Evolutionary conservation across 2,888 invertebrate genomes (phyloP), one percentile per base, ranked within the genome.

Genomic region (Ormia ochracea): DNA sequence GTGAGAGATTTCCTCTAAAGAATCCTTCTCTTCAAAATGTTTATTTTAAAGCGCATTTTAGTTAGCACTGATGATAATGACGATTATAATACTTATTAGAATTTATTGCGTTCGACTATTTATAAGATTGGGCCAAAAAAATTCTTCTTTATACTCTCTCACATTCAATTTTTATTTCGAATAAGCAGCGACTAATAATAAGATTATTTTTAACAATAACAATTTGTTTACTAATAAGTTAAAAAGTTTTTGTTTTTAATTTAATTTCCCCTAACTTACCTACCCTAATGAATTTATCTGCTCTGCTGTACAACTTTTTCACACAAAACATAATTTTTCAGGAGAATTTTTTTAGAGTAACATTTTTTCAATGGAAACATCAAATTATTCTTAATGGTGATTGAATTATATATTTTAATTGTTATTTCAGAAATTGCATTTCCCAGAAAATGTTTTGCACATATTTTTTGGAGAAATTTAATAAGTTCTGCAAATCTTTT

Each of bases 281-380:
- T 82, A 82, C 82, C 81, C 65, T 82, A 82, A 82, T 78, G 82
- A 70, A 52, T 56, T 38, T 10, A 38, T 54, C n/a, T 19, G 17
- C 1, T 19, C 10, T 43, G 19, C 17, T 33, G 48, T 45, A 43
- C 19, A 50, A n/a, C n/a, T 14, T 33, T 59, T 36, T 54, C 12
- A 2, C 14, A 41, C 9, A 19, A 50, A 41, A 38, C 17, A 72
- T 41, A 41, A 45, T 5, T 19, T 36, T 65, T 50, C 14, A 48
- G n/a, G n/a, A 50, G 33, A 75, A 75, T 38, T 33, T 23, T 54
- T 75, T 61, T 2, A 48, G 17, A 23, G n/a, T n/a, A 12, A 48
- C 1, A 36, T 54, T 28, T 41, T 19, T 76, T 68, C 19, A 10
- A 26, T 9, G 26, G 12, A 41, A 31, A 41, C 61, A 26, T 28